Percentiles rank a stretch among this genome's conserved stretches.
These are phyloP conservation scores for Ifrita kowaldi DNA, from an alignment of 2,113 vertebrate species.

Conservation along the genomic window DNA sequence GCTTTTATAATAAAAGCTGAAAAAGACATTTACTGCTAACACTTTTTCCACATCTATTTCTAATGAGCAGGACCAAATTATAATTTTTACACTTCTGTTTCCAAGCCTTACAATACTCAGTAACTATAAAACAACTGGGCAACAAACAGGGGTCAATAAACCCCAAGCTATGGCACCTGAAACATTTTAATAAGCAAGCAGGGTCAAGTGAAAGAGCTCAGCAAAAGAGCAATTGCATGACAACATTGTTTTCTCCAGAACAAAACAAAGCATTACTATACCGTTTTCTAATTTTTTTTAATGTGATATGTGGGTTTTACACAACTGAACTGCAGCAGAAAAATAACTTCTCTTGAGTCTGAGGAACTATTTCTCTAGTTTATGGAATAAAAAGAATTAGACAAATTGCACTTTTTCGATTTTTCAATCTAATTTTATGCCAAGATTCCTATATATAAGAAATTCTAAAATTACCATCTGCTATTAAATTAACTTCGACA, in stretches of 20 bases:
- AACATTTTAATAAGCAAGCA: constrained; percentile 13
- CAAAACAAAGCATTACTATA: neutral
- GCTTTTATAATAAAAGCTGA: neutral
- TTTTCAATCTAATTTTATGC: neutral
- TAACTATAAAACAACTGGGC: neutral
- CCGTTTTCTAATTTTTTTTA: neutral
- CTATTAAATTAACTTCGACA: neutral
- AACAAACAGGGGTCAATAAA: neutral
- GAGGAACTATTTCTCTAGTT: constrained; percentile 12
- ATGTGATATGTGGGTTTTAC: neutral
- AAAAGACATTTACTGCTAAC: neutral
- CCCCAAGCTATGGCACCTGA: neutral
- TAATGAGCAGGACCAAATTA: neutral
- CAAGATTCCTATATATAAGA: neutral
- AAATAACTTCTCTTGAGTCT: neutral
- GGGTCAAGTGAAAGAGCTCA: constrained; percentile 17
- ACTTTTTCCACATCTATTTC: neutral
- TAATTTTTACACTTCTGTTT: neutral
- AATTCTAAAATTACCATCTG: neutral
- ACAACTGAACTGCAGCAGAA: neutral
- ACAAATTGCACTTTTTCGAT: neutral
- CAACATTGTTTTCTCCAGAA: constrained; percentile 4
- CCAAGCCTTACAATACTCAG: neutral
- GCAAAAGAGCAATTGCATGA: neutral
- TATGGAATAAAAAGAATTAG: neutral